Evolutionary conservation across 1,140 invertebrate species (phyloP), one percentile per base, ranked within the genome.

Genomic region (Calliphora vicina): DNA sequence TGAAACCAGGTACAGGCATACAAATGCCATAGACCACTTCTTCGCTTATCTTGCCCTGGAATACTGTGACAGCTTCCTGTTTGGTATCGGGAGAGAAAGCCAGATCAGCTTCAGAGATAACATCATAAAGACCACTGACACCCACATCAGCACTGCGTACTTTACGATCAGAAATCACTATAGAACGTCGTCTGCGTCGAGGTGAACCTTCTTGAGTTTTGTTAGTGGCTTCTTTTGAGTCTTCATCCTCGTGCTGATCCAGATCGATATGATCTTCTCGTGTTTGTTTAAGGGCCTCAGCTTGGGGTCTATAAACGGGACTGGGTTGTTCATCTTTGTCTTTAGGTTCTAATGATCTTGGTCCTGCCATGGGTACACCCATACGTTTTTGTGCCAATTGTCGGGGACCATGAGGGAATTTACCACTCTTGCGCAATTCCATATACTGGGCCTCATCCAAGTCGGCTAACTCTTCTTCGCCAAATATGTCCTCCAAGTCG

Each of bases 1-100:
- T 96, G 87, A 98, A 97, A 23, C 96, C 95, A 0, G 96, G 94
- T 26, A 97, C 94, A 0, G 97, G 96, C 91, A 98, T 93, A 86
- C 97, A 98, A 43, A 98, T 96, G 50, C 97, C 97, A 87, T 98
- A 97, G 0, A 97, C 95, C 1, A 97, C 95, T 90, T 97, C 96
- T 89, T 96, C 95, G 50, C 94, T 93, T 88, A 97, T 97, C 87
- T 95, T 93, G 27, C 96, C 97, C 89, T 96, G 95, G 90, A 97
- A 97, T 0, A 96, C 95, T 10, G 95, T 96, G 0, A 97, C 96
- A 0, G 96, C 94, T 90, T 97, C 96, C 20, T 94, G 93, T 57
- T 94, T 93, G 25, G 92, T 92, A 84, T 97, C 96, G 0, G 96
- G 96, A 85, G 95, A 96, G 89, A 98, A 98, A n/a, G 96, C 96